phyloP scores from a whole-genome alignment of 2,113 vertebrate species.

The Xiphophorus couchianus region DNA sequence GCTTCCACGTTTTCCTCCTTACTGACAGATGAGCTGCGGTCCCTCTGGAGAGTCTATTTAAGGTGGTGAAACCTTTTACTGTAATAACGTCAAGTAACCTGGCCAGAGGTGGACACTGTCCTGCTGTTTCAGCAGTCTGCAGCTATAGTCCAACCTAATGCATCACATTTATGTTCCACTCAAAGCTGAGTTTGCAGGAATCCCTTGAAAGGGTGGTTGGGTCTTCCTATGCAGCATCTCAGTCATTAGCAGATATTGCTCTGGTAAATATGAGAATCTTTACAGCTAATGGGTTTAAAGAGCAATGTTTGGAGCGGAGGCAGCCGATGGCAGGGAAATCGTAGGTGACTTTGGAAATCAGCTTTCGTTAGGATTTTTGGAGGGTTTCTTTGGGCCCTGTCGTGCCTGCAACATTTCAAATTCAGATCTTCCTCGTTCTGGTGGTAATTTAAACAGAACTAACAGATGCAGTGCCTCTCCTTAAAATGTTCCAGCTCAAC shows the following conservation, averaged over 20 bases:
- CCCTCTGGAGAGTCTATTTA: neutral
- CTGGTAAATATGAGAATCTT: conserved; percentile 47
- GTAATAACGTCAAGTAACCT: conserved; percentile 20
- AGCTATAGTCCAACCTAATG: conserved; percentile 27
- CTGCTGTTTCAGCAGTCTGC: conserved; percentile 57
- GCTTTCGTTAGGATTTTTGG: neutral
- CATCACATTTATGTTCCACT: conserved; percentile 52
- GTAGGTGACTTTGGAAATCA: neutral
- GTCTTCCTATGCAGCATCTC: conserved; percentile 29
- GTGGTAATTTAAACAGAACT: neutral
- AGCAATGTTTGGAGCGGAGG: conserved; percentile 19
- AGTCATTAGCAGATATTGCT: conserved; percentile 52
- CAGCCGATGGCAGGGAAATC: conserved; percentile 11
- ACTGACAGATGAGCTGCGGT: neutral
- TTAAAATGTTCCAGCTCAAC: conserved; percentile 83
- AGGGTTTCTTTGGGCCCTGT: no score
- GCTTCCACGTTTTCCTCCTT: neutral
- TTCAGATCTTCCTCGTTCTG: neutral
- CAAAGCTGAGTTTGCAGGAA: conserved; percentile 62
- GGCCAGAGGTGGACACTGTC: conserved; percentile 29
- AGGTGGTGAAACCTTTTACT: neutral
- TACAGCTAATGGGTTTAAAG: conserved; percentile 44
- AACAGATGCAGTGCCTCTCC: neutral
- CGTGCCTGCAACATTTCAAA: neutral
- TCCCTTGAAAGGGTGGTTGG: conserved; percentile 18